phyloP scores from a whole-genome alignment of 1,140 invertebrate species.

The Drosophila paulistorum region DNA sequence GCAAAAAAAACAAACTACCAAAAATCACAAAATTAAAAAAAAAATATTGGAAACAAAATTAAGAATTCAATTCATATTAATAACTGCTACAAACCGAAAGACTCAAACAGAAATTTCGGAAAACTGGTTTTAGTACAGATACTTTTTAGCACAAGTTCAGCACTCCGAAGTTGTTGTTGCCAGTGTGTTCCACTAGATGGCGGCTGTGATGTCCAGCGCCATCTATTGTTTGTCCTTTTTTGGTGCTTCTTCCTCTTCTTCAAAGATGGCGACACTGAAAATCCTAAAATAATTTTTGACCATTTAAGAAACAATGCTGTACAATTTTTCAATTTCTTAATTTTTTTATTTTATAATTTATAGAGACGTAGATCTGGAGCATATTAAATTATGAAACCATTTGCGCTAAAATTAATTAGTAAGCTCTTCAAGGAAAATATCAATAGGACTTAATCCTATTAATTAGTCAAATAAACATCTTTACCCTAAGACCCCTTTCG shows the following conservation, averaged over 20 bases:
- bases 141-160: conserved; percentile 6
- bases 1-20: conserved; percentile 13
- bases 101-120: neutral
- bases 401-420: too few relatives aligned
- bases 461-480: too few relatives aligned
- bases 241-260: neutral
- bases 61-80: neutral
- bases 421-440: too few relatives aligned
- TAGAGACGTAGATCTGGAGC: too few relatives aligned
- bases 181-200: conserved; percentile 54
- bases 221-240: conserved; percentile 51
- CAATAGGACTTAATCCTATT: too few relatives aligned
- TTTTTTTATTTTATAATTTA: too few relatives aligned
- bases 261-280: too few relatives aligned
- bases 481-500: too few relatives aligned
- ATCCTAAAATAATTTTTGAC: too few relatives aligned
- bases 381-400: too few relatives aligned
- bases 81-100: neutral
- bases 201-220: conserved; percentile 49
- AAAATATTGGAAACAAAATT: neutral
- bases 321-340: too few relatives aligned
- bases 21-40: neutral
- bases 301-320: too few relatives aligned
- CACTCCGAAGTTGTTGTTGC: conserved; percentile 13
- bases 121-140: conserved; percentile 16